Conservation (phyloP, 2,113 vertebrate species). For the Chionomys nivalis region DNA sequence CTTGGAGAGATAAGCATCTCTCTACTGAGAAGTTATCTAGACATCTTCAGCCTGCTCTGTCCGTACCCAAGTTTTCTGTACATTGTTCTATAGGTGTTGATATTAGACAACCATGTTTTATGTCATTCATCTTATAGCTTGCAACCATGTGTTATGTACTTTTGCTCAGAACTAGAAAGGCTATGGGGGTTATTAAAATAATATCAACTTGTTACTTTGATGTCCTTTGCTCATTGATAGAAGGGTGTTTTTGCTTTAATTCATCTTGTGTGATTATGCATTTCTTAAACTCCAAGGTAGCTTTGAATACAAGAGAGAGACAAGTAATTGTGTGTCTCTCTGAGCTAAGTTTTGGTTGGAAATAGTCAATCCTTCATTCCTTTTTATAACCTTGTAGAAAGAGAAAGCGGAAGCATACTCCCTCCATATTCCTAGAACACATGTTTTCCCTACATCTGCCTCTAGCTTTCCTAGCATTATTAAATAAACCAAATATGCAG, state of each 20-base stretch:
- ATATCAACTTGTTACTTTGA: conserved; percentile 10
- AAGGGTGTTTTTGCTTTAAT: conserved; percentile 62
- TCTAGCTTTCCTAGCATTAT: neutral
- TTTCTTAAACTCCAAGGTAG: conserved; percentile 56
- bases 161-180: neutral
- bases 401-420: neutral
- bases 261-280: conserved; percentile 40
- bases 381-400: conserved; percentile 34
- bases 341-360: conserved; percentile 37
- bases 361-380: neutral
- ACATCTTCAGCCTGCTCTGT: neutral
- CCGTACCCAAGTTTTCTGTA: neutral
- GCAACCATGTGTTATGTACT: neutral
- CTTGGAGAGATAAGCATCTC: neutral
- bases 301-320: conserved; percentile 64
- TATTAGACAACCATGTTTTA: neutral
- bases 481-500: neutral
- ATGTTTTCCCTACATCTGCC: neutral
- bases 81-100: neutral
- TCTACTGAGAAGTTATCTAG: neutral
- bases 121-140: neutral
- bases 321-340: conserved; percentile 53
- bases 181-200: neutral
- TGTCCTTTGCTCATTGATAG: conserved; percentile 60
- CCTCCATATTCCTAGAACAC: neutral